These are phyloP conservation scores for Chaetura pelagica DNA, from an alignment of 2,113 vertebrate species.

Conservation along the genomic window DNA sequence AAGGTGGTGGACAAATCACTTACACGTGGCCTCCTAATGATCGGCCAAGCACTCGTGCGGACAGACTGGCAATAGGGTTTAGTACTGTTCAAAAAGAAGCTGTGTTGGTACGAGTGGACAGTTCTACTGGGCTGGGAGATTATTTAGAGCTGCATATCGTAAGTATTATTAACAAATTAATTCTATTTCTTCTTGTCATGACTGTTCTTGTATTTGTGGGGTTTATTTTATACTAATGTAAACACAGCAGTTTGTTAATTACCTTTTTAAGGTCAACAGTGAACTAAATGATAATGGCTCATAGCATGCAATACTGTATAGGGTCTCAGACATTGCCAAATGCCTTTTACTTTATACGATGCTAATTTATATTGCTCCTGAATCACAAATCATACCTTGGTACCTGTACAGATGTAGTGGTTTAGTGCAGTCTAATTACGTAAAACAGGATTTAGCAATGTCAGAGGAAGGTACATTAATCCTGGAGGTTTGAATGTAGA, in stretches of 20 bases:
- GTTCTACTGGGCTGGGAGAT: slow-evolving; percentile 95
- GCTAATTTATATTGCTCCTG: background rate
- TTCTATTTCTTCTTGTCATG: background rate
- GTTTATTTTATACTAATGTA: background rate
- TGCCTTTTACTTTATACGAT: background rate
- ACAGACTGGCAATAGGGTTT: slow-evolving; percentile 97
- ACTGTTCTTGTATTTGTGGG: background rate
- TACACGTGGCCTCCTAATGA: slow-evolving; percentile 99
- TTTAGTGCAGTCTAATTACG: background rate
- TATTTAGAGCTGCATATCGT: slow-evolving; percentile 99
- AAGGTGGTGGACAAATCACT: slow-evolving; percentile 96
- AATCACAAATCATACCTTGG: background rate
- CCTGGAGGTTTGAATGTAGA: slow-evolving; percentile 17
- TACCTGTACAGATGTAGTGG: background rate
- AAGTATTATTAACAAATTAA: slow-evolving; percentile 76
- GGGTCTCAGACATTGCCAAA: background rate
- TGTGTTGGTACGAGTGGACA: slow-evolving; percentile 95
- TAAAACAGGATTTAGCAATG: background rate
- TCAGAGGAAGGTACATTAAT: background rate
- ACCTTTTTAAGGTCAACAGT: background rate
- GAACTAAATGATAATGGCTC: background rate
- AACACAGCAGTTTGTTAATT: background rate
- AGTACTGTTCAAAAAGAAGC: slow-evolving; percentile 96
- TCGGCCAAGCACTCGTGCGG: slow-evolving; percentile 95
- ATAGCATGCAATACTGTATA: background rate